A percentile compares a stretch with the other conserved stretches of the same genome.
Conservation (phyloP, 2,797 vertebrate genomes). For the Rhadinocentrus ornatus region DNA sequence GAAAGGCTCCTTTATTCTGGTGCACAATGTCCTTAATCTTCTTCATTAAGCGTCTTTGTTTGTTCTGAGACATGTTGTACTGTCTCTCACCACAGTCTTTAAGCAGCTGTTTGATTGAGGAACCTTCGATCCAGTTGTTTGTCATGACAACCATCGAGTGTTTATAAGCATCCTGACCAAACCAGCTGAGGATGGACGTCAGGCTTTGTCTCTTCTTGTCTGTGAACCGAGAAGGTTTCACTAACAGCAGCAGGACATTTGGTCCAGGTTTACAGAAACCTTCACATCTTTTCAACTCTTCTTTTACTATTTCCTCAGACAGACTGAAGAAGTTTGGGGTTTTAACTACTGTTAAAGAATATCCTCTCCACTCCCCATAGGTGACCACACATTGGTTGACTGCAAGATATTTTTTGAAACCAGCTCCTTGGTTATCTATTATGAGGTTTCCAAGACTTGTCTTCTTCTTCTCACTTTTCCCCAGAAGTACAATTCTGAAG, state of each 20-base stretch:
- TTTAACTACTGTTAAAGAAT: constrained; percentile 18
- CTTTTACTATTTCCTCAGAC: accelerated
- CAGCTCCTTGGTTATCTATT: accelerated
- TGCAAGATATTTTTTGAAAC: not conserved
- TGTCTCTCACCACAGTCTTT: constrained; percentile 16
- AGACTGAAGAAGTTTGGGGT: constrained; percentile 24
- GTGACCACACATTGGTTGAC: accelerated
- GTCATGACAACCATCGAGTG: constrained; percentile 30
- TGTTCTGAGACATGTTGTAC: constrained; percentile 1
- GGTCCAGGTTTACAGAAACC: constrained; percentile 18
- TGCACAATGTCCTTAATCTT: too few species aligned
- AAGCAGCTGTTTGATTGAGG: not conserved
- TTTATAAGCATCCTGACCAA: constrained; percentile 33
- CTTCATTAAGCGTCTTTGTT: not conserved
- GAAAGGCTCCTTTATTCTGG: not conserved
- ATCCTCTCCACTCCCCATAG: constrained; percentile 13
- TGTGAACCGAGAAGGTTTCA: constrained; percentile 38
- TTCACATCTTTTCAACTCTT: constrained; percentile 11
- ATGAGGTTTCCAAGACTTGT: constrained; percentile 19
- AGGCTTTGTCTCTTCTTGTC: constrained; percentile 25
- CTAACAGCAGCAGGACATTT: constrained; percentile 49
- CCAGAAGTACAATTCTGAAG: constrained; percentile 42
- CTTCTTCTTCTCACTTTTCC: constrained; percentile 30
- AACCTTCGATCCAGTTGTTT: not conserved
- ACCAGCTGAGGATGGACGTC: constrained; percentile 31